These are phyloP conservation scores for Riparia riparia DNA, from an alignment of 2,113 vertebrate species.

Conservation along the genomic window DNA sequence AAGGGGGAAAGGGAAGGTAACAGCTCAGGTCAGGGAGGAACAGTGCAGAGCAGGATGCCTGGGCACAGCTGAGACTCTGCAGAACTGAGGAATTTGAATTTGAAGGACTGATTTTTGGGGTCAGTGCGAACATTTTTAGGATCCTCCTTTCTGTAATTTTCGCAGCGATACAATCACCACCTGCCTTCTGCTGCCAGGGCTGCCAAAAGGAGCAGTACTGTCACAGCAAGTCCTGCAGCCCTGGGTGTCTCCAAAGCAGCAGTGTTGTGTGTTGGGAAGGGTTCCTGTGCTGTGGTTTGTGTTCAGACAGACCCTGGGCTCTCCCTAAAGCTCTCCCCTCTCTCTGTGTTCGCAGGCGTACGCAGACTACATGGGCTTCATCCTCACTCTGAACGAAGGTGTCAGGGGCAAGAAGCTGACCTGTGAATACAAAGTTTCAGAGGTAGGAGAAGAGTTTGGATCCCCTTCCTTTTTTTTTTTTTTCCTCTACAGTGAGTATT, in stretches of 20 bases:
- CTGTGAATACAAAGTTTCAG: slow-evolving; percentile 88
- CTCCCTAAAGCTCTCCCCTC: neutral
- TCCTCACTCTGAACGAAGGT: slow-evolving; percentile 91
- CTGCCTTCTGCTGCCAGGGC: neutral
- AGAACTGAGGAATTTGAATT: neutral
- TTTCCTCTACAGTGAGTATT: neutral
- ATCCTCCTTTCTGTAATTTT: neutral
- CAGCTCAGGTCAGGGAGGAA: neutral
- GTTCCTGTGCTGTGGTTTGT: neutral
- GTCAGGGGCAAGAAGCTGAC: slow-evolving; percentile 93
- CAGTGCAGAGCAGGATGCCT: neutral
- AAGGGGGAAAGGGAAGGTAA: neutral
- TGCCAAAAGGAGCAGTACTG: neutral
- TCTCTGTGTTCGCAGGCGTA: slow-evolving; percentile 83
- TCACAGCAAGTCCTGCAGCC: neutral
- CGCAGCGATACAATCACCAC: rapidly evolving
- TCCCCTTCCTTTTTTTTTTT: neutral
- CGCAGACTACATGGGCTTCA: slow-evolving; percentile 94
- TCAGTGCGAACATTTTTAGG: neutral
- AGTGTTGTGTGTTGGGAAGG: neutral
- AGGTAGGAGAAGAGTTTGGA: slow-evolving; percentile 78
- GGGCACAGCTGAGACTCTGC: neutral
- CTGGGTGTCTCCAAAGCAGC: neutral
- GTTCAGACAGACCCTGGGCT: neutral
- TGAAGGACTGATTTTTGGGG: neutral